A percentile compares a stretch with the other conserved stretches of the same genome.
Evolutionary conservation across 2,113 vertebrate species (phyloP).

Genomic region (Hypocryptadius cinnamomeus): DNA sequence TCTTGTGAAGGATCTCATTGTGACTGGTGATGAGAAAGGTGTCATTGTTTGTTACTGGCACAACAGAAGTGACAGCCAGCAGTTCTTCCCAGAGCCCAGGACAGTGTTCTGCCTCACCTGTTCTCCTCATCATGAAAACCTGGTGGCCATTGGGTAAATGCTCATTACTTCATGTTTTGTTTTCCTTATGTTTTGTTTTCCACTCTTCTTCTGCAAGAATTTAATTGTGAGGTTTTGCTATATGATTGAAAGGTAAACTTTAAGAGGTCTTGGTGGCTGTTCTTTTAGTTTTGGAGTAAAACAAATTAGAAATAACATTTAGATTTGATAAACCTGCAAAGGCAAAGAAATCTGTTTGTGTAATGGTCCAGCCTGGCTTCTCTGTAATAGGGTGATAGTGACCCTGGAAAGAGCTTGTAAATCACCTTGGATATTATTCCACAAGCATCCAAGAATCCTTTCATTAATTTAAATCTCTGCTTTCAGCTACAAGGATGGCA

Average conservation of each 20-base stretch:
- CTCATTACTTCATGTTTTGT: background rate
- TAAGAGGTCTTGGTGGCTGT: background rate
- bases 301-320: background rate
- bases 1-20: conserved; percentile 83
- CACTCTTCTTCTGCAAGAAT: background rate
- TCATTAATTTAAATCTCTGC: background rate
- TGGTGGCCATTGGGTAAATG: conserved; percentile 85
- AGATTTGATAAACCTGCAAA: background rate
- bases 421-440: background rate
- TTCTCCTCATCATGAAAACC: conserved; percentile 87
- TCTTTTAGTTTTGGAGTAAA: background rate
- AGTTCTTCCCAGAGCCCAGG: conserved; percentile 88
- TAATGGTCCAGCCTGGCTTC: background rate
- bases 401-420: background rate
- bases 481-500: conserved; percentile 92
- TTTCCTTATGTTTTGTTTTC: background rate
- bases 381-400: background rate
- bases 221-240: background rate
- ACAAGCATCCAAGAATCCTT: background rate
- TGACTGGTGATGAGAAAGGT: conserved; percentile 92
- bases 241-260: background rate
- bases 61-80: conserved; percentile 81
- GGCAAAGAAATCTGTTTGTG: background rate
- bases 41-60: conserved; percentile 86
- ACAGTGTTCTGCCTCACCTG: conserved; percentile 89